phyloP scores from a whole-genome alignment of 2,797 vertebrate genomes.

The Aeoliscus strigatus region DNA sequence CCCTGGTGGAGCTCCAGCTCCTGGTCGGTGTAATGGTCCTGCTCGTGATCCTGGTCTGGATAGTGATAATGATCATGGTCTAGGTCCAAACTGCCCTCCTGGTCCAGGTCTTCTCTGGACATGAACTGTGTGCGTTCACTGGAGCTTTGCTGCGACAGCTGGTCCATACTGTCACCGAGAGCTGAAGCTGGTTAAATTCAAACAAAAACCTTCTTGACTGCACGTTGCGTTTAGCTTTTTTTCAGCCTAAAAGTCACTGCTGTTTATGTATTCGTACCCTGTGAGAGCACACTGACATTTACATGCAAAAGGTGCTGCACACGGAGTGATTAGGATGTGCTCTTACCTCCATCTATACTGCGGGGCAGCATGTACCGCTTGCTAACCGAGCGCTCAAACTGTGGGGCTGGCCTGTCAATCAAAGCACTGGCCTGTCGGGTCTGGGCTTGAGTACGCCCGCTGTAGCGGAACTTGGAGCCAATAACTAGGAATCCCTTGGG shows the following conservation, averaged over 20 bases:
- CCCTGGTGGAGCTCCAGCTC: constrained; percentile 47
- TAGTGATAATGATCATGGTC: constrained; percentile 74
- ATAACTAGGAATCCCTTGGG: constrained; percentile 98
- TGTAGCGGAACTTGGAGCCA: constrained; percentile 98
- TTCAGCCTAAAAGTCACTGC: background rate
- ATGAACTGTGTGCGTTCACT: constrained; percentile 73
- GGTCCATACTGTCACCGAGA: constrained; percentile 87
- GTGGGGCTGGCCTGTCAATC: constrained; percentile 93
- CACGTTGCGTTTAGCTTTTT: too few species aligned
- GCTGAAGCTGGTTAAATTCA: constrained; percentile 75
- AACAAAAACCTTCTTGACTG: too few species aligned
- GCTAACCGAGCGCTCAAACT: constrained; percentile 95
- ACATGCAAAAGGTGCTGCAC: background rate
- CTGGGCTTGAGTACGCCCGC: constrained; percentile 95
- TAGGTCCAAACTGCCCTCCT: constrained; percentile 73
- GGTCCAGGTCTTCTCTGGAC: constrained; percentile 78
- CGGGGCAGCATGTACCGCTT: constrained; percentile 94
- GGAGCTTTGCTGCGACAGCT: constrained; percentile 74
- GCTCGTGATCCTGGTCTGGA: constrained; percentile 66
- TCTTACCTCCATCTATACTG: constrained; percentile 92
- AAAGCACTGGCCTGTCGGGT: constrained; percentile 93
- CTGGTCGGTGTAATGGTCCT: constrained; percentile 46
- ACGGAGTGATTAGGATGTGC: background rate
- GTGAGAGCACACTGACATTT: too few species aligned
- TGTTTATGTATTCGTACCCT: too few species aligned